These are phyloP conservation scores for Gracilinanus agilis DNA, from an alignment of 2,113 vertebrate genomes.

Conservation along the genomic window DNA sequence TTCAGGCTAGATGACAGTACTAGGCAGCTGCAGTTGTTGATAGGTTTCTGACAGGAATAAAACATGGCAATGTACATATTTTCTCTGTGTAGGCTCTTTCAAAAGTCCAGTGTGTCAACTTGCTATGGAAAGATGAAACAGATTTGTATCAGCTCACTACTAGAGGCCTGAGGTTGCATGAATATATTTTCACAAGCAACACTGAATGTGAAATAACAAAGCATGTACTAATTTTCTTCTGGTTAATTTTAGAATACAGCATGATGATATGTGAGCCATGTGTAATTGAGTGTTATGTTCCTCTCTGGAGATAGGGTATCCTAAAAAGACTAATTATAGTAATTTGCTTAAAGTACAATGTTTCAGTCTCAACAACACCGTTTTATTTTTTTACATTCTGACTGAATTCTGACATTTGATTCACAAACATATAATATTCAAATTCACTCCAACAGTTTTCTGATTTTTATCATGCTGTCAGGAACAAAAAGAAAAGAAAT, in stretches of 20 bases:
- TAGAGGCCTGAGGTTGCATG: not conserved
- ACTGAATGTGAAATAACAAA: not conserved
- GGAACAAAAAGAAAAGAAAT: not conserved
- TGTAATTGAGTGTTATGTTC: not conserved
- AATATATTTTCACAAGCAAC: not conserved
- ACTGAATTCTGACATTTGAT: constrained; percentile 1
- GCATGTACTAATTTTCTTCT: not conserved
- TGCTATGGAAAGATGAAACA: constrained; percentile 10
- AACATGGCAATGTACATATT: constrained; percentile 62
- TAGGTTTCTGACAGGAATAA: constrained; percentile 76
- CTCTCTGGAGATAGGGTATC: not conserved
- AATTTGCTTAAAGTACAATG: constrained; percentile 31
- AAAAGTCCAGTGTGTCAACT: constrained; percentile 41
- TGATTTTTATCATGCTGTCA: constrained; percentile 1
- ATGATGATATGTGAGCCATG: not conserved
- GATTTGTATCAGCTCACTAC: constrained; percentile 22
- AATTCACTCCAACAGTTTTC: not conserved
- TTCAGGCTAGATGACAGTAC: constrained; percentile 64
- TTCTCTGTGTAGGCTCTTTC: constrained; percentile 52
- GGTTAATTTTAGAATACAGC: not conserved
- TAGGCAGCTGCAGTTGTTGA: constrained; percentile 53
- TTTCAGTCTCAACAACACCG: not conserved
- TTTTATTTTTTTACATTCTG: not conserved
- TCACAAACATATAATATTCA: not conserved
- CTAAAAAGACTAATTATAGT: not conserved